A percentile compares a stretch with the other conserved stretches of the same genome.
Evolutionary conservation across 2,888 invertebrate species (phyloP).

Genomic region (Ethmia dodecea): DNA sequence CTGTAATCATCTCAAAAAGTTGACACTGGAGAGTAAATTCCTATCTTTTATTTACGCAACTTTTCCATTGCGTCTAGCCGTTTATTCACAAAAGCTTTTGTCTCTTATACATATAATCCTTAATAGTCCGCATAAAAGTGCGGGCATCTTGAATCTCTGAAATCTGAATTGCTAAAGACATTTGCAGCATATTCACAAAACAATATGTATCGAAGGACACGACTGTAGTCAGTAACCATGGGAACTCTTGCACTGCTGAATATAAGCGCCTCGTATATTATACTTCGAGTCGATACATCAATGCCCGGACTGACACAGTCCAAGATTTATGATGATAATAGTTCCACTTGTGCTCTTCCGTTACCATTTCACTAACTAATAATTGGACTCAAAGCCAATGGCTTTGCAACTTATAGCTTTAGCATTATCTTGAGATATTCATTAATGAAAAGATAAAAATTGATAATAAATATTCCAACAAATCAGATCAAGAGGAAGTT

Average conservation of each 20-base stretch:
- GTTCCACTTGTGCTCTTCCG: conserved; percentile 8
- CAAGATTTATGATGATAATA: conserved; percentile 15
- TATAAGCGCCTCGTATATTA: conserved; percentile 4
- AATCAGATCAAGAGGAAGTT: conserved; percentile 13
- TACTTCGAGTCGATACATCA: conserved; percentile 13
- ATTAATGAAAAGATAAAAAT: not conserved
- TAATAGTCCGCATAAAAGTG: too few relatives aligned
- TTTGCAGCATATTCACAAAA: too few relatives aligned
- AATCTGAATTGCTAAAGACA: too few relatives aligned
- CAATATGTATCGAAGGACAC: not conserved
- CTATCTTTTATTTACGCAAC: too few relatives aligned
- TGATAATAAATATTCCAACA: conserved; percentile 8
- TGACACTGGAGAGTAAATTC: too few relatives aligned
- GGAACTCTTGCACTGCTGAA: not conserved
- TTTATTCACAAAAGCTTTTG: too few relatives aligned
- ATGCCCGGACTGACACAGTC: conserved; percentile 10
- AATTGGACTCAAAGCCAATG: conserved; percentile 11
- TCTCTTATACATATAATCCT: too few relatives aligned
- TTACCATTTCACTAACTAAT: conserved; percentile 13
- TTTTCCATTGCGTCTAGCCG: too few relatives aligned
- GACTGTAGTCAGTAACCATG: not conserved
- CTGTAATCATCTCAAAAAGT: too few relatives aligned
- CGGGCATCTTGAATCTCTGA: too few relatives aligned
- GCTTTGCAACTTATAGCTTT: conserved; percentile 2
- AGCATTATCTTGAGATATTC: not conserved